A percentile compares a stretch with the other conserved stretches of the same genome.
Conservation (phyloP, 1,140 invertebrate genomes). For the Prorops nasuta region DNA sequence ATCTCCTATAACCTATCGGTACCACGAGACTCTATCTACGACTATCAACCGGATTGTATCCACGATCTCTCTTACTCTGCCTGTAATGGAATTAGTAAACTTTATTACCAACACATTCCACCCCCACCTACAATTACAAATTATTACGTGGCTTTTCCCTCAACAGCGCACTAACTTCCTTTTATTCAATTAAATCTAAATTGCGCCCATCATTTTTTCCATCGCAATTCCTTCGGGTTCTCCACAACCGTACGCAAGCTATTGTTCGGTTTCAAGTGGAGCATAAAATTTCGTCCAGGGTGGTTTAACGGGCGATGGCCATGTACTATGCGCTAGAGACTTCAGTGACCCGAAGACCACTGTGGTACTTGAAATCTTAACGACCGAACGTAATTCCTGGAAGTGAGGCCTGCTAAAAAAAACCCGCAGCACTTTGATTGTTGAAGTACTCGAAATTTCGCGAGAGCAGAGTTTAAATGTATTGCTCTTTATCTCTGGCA, state of each 20-base stretch:
- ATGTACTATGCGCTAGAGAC: not conserved
- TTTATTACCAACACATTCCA: too few relatives aligned
- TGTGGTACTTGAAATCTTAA: slow-evolving; percentile 17
- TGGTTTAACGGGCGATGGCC: slow-evolving; percentile 2
- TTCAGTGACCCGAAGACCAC: slow-evolving; percentile 6
- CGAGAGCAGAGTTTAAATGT: slow-evolving; percentile 28
- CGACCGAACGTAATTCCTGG: slow-evolving; percentile 17
- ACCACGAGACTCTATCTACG: too few relatives aligned
- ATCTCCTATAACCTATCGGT: too few relatives aligned
- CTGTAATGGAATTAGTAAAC: too few relatives aligned
- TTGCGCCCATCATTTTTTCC: not conserved
- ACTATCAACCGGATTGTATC: too few relatives aligned
- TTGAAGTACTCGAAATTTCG: slow-evolving; percentile 27
- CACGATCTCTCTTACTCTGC: too few relatives aligned
- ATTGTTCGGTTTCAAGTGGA: slow-evolving; percentile 13
- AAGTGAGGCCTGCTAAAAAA: slow-evolving; percentile 8
- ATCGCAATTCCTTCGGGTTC: not conserved
- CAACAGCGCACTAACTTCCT: too few relatives aligned
- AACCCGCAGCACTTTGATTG: slow-evolving; percentile 6
- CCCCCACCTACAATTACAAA: too few relatives aligned
- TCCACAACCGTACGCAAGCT: not conserved
- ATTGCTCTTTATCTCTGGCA: slow-evolving; percentile 7
- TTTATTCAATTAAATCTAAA: too few relatives aligned
- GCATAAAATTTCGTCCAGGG: slow-evolving; percentile 22
- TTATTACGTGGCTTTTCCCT: too few relatives aligned